Percentiles rank a stretch among this genome's conserved stretches.
phyloP scores from a whole-genome alignment of 1,140 invertebrate species.

The Drosophila yakuba region DNA sequence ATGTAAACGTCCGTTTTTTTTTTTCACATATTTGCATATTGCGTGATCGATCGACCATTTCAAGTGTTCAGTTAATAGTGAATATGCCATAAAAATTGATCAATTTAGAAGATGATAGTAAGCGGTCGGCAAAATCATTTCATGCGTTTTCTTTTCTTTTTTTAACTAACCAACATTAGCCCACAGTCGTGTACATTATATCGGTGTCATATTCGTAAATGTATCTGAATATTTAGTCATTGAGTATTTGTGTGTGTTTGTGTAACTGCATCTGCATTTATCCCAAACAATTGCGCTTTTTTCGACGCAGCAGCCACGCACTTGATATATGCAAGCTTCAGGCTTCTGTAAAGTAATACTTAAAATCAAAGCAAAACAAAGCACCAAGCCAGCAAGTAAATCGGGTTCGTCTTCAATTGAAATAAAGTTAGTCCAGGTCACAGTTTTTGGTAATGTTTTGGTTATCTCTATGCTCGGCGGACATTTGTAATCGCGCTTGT shows the following conservation, averaged over 20 bases:
- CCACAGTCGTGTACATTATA: constrained; percentile 31
- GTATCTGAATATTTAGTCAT: constrained; percentile 6
- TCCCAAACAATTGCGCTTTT: constrained; percentile 71
- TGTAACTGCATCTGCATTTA: constrained; percentile 45
- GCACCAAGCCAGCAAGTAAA: constrained; percentile 25
- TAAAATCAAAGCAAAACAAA: constrained; percentile 3
- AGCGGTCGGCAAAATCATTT: constrained; percentile 28
- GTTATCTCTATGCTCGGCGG: constrained; percentile 70
- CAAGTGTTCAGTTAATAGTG: constrained; percentile 71
- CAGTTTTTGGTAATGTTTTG: constrained; percentile 68
- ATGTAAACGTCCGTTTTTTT: constrained; percentile 57
- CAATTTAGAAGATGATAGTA: constrained; percentile 15
- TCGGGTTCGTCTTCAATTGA: constrained; percentile 76
- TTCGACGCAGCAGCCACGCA: constrained; percentile 66
- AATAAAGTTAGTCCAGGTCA: constrained; percentile 68
- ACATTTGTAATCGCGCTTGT: constrained; percentile 75
- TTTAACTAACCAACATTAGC: constrained; percentile 43
- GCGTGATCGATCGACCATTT: constrained; percentile 44
- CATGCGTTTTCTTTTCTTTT: constrained; percentile 30
- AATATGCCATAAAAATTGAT: constrained; percentile 36
- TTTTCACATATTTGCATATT: constrained; percentile 19
- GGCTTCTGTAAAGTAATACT: constrained; percentile 37
- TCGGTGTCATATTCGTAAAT: constrained; percentile 16
- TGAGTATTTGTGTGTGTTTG: constrained; percentile 34
- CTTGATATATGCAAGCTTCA: constrained; percentile 52